Evolutionary conservation across 2,888 invertebrate species (phyloP).

Genomic region (Agriopis marginaria): DNA sequence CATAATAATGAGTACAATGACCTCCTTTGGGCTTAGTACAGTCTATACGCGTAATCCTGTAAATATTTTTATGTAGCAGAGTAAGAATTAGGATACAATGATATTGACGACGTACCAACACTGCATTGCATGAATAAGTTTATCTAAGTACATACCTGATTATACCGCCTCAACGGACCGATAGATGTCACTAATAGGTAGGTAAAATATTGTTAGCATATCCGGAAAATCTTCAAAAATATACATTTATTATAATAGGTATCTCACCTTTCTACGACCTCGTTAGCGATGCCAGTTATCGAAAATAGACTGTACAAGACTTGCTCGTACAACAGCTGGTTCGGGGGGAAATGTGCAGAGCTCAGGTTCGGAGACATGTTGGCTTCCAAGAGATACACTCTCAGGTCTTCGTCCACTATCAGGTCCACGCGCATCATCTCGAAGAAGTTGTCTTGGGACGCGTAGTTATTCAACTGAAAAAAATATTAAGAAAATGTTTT

Average conservation of each 20-base stretch:
- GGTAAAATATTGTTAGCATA: too few species aligned
- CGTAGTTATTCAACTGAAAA: conserved; percentile 74
- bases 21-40: too few species aligned
- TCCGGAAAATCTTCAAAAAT: too few species aligned
- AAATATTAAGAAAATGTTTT: neutral
- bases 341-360: conserved; percentile 96
- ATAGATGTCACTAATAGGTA: conserved; percentile 8
- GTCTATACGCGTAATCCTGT: too few species aligned
- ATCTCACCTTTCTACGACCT: conserved; percentile 46
- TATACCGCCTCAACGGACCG: conserved; percentile 7
- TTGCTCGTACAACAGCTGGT: conserved; percentile 96
- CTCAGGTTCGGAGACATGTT: conserved; percentile 99
- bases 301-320: conserved; percentile 94
- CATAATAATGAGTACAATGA: too few species aligned
- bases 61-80: too few species aligned
- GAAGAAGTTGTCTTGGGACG: conserved; percentile 91
- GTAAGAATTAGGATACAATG: too few species aligned
- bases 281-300: conserved; percentile 90
- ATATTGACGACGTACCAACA: too few species aligned
- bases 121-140: neutral
- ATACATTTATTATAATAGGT: too few species aligned
- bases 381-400: conserved; percentile 96
- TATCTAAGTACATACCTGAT: neutral
- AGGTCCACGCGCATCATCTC: conserved; percentile 98
- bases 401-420: conserved; percentile 94